Conservation (phyloP, 2,113 vertebrate genomes). For the Anser brachyrhynchus region DNA sequence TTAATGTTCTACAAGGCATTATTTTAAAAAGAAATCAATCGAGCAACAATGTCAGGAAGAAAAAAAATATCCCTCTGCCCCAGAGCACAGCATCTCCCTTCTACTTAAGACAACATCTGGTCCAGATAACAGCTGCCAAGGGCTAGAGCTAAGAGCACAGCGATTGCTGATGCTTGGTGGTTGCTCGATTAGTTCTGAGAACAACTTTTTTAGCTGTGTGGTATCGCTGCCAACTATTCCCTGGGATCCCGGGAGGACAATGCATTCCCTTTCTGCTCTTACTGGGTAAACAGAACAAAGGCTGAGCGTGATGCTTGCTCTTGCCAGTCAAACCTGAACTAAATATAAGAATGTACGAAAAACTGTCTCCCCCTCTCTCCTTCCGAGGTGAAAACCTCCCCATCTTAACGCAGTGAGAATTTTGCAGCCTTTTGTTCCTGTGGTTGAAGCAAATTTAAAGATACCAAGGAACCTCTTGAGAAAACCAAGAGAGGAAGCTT, state of each 20-base stretch:
- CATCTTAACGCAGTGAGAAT: slow-evolving; percentile 23
- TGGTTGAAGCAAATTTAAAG: slow-evolving; percentile 73
- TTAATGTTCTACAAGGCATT: slow-evolving; percentile 65
- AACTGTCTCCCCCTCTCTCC: neutral
- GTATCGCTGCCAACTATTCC: slow-evolving; percentile 56
- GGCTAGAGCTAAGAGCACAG: neutral
- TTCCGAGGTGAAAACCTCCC: slow-evolving; percentile 56
- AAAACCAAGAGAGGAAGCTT: slow-evolving; percentile 77
- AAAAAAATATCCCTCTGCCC: slow-evolving; percentile 60
- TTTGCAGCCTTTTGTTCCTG: slow-evolving; percentile 80
- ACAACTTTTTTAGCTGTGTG: neutral
- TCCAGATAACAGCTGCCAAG: slow-evolving; percentile 65
- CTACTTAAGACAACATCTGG: slow-evolving; percentile 75
- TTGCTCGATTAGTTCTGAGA: slow-evolving; percentile 20
- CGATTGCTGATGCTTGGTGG: slow-evolving; percentile 2
- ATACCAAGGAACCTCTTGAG: slow-evolving; percentile 67
- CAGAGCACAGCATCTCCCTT: slow-evolving; percentile 72
- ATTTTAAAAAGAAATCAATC: slow-evolving; percentile 51
- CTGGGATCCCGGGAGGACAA: slow-evolving; percentile 55
- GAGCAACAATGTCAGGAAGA: slow-evolving; percentile 63
- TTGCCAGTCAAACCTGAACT: slow-evolving; percentile 49
- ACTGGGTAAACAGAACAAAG: slow-evolving; percentile 1
- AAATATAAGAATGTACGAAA: slow-evolving; percentile 51
- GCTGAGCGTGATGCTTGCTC: slow-evolving; percentile 26
- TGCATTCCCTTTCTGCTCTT: slow-evolving; percentile 52